These are phyloP conservation scores for Phymastichus coffea DNA, from an alignment of 1,140 invertebrate species.

Conservation along the genomic window DNA sequence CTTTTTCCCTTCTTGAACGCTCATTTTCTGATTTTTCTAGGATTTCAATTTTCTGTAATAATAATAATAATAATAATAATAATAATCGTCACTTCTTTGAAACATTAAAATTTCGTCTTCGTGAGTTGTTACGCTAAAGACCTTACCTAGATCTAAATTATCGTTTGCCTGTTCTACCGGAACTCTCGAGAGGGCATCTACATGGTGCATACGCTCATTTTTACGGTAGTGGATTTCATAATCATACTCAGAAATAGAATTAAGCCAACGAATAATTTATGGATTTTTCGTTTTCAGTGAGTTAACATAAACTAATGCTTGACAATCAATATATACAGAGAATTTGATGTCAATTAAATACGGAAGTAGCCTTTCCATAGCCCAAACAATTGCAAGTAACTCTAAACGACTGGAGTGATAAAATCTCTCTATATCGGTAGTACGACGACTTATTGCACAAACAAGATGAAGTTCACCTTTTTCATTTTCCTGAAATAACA, in stretches of 20 bases:
- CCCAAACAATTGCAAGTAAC: slow-evolving; percentile 23
- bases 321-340: slow-evolving; percentile 19
- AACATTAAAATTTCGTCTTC: slow-evolving; percentile 14
- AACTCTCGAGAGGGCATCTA: slow-evolving; percentile 7
- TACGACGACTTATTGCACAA: slow-evolving; percentile 26
- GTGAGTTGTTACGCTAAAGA: background rate
- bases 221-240: slow-evolving; percentile 7
- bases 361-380: background rate
- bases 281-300: slow-evolving; percentile 2
- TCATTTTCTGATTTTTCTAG: background rate
- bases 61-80: no score
- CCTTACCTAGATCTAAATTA: background rate
- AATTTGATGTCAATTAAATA: slow-evolving; percentile 12
- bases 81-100: slow-evolving; percentile 12
- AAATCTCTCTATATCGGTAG: slow-evolving; percentile 22
- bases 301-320: slow-evolving; percentile 21
- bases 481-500: slow-evolving; percentile 40
- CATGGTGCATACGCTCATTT: slow-evolving; percentile 21
- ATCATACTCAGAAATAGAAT: background rate
- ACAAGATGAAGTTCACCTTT: slow-evolving; percentile 1
- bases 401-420: slow-evolving; percentile 34
- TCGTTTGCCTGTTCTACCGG: background rate
- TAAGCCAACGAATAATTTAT: slow-evolving; percentile 3
- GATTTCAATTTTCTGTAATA: slow-evolving; percentile 9
- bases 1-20: background rate